A percentile compares a stretch with the other conserved stretches of the same genome.
Conservation (phyloP, 1,140 invertebrate species). For the Ooceraea biroi region DNA sequence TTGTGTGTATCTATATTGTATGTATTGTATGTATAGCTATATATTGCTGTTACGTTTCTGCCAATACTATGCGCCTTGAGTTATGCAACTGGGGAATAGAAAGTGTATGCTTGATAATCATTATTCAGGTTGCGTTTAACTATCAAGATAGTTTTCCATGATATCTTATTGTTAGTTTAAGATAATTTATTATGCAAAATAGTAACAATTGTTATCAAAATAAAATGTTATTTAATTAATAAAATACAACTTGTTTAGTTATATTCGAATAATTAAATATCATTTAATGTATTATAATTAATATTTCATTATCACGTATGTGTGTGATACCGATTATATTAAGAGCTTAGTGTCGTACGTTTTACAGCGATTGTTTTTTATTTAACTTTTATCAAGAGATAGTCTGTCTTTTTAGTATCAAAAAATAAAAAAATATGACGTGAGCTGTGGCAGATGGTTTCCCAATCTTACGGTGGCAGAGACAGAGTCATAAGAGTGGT, state of each 20-base stretch:
- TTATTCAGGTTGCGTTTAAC: constrained; percentile 6
- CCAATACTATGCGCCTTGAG: not conserved
- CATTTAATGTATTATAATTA: not conserved
- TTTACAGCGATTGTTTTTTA: no score
- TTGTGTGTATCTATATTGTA: not conserved
- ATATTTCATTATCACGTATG: no score
- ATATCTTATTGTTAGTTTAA: not conserved
- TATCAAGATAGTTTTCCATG: not conserved
- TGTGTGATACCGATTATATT: no score
- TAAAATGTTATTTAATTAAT: constrained; percentile 3
- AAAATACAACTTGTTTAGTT: not conserved
- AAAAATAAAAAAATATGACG: no score
- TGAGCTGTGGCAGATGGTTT: no score
- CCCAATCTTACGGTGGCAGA: no score
- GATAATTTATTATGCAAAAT: not conserved
- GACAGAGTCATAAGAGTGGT: no score
- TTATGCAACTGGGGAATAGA: not conserved
- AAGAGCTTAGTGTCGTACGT: no score
- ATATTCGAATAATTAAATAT: not conserved
- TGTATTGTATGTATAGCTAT: not conserved
- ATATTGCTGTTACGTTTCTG: not conserved
- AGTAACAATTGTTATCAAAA: not conserved
- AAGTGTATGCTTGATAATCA: not conserved
- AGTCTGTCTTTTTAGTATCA: no score
- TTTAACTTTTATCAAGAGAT: no score